Evolutionary conservation across 2,113 vertebrate species (phyloP), one percentile per base, ranked within the genome.

Genomic region (Eublepharis macularius): DNA sequence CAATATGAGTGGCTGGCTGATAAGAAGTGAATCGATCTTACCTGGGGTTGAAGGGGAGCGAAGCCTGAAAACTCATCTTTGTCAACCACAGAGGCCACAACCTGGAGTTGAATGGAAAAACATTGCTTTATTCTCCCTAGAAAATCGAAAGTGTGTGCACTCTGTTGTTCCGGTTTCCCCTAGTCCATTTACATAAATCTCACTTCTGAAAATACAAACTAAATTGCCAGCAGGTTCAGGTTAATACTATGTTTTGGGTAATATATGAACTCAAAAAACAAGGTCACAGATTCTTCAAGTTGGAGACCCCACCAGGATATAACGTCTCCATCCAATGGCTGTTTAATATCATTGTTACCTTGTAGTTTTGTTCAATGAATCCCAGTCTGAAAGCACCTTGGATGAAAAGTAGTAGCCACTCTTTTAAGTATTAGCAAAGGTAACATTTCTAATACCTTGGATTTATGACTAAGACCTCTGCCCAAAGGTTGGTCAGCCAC

Each of bases 41-140:
- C 99, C 97, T 98, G 98, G 3, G 98, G 99, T 79, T 99, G 98
- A 69, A 99, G 95, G 1, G 99, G 98, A 32, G 98, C 98, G 65
- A 99, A 99, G 26, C 98, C 99, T 26, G 98, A 98, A 94, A 99
- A 99, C 0, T 90, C 90, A 4, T 99, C 99, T 82, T 98, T 96
- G 77, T 98, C 97, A 86, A 98, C 92, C 45, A 99, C 97, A 0
- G 99, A 99, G 2, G 99, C 97, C 85, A 99, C 97, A 34, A 99
- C 98, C 99, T 99, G 80, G 21, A 89, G 88, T 75, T 17, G 80
- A 81, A 91, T 29, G n/a, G 32, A 76, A 4, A 39, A 17, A 26
- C 9, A 81, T 72, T 14, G 24, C 4, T 8, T 9, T 9, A 47
- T 79, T 69, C 72, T 70, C 1, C 0, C 0, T 49, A 39, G 69